These are phyloP conservation scores for Polylopha cassiicola DNA, from an alignment of 2,888 invertebrate genomes.

Conservation along the genomic window DNA sequence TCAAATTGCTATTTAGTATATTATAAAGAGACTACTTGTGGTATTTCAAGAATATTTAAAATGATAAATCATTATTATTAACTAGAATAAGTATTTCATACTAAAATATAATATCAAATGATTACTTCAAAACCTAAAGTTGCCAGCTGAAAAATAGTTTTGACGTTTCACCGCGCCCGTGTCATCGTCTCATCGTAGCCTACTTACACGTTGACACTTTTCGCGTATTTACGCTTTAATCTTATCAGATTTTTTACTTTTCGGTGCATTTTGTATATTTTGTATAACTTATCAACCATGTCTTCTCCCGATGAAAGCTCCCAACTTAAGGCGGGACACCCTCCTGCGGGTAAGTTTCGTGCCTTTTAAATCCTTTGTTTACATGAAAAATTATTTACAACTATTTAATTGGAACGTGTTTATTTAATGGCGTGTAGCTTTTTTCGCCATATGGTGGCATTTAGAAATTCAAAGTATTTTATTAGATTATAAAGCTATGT, in stretches of 20 bases:
- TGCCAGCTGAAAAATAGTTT: slow-evolving; percentile 19
- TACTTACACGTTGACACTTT: slow-evolving; percentile 57
- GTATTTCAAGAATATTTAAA: too few relatives aligned
- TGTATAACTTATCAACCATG: slow-evolving; percentile 39
- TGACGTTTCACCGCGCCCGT: slow-evolving; percentile 31
- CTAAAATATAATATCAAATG: slow-evolving; percentile 1
- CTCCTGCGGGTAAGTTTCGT: slow-evolving; percentile 86
- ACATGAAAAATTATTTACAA: slow-evolving; percentile 29
- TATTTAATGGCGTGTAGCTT: not conserved
- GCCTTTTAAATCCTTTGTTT: slow-evolving; percentile 37
- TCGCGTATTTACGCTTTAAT: slow-evolving; percentile 35
- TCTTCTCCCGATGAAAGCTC: slow-evolving; percentile 77
- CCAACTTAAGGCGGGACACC: slow-evolving; percentile 90
- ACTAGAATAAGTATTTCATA: slow-evolving; percentile 10
- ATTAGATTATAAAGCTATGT: not conserved
- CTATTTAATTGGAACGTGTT: slow-evolving; percentile 21
- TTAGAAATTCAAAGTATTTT: not conserved
- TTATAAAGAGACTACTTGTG: too few relatives aligned
- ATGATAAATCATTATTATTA: too few relatives aligned
- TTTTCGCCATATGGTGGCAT: slow-evolving; percentile 5
- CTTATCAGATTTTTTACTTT: slow-evolving; percentile 37
- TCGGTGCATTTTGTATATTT: slow-evolving; percentile 25
- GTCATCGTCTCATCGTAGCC: slow-evolving; percentile 28
- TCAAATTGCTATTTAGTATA: too few relatives aligned
- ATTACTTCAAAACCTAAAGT: slow-evolving; percentile 1